These are phyloP conservation scores for Prionace glauca DNA, from an alignment of 2,797 vertebrate genomes.

Conservation along the genomic window DNA sequence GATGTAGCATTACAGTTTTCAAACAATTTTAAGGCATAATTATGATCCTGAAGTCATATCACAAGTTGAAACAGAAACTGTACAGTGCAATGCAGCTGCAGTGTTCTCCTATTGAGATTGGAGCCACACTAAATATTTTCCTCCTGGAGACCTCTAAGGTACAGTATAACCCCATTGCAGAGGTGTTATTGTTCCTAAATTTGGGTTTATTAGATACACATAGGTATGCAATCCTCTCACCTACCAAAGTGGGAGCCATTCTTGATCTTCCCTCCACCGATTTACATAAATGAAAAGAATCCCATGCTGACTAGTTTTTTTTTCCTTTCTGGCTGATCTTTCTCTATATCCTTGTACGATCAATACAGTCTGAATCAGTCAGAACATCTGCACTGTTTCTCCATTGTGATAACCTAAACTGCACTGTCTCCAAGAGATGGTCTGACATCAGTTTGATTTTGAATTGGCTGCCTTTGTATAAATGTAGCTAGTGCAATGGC, in stretches of 20 bases:
- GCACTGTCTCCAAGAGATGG: not conserved
- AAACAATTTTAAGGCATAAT: not conserved
- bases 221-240: not conserved
- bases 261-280: not conserved
- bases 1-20: not conserved
- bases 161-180: not conserved
- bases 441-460: not conserved
- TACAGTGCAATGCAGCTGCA: not conserved
- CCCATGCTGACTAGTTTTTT: not conserved
- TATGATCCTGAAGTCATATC: not conserved
- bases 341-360: not conserved
- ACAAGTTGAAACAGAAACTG: too few species aligned
- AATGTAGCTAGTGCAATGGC: not conserved
- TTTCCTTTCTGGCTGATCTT: not conserved
- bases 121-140: not conserved
- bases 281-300: not conserved
- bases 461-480: not conserved
- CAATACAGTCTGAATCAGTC: not conserved
- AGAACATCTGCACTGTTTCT: not conserved
- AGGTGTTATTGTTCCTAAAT: not conserved
- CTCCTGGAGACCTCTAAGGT: not conserved
- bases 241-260: not conserved
- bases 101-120: not conserved
- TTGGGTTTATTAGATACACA: not conserved
- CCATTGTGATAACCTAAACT: not conserved